phyloP scores from a whole-genome alignment of 2,888 invertebrate species.

The Panopea generosa region DNA sequence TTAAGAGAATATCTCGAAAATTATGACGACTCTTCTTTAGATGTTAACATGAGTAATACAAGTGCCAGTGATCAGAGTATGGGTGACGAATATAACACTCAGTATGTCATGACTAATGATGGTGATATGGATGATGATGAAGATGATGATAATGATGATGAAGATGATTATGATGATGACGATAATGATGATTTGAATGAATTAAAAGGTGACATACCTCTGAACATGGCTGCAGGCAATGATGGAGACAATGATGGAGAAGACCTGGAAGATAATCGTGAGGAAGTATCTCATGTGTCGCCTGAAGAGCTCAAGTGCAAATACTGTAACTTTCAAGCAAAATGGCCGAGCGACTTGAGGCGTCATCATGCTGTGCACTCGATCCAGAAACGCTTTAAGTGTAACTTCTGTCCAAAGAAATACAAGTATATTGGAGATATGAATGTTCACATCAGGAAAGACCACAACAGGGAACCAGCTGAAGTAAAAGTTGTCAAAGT shows the following conservation, averaged over 20 bases:
- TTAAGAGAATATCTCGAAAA: constrained; percentile 70
- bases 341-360: constrained; percentile 84
- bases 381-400: constrained; percentile 82
- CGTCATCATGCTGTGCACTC: constrained; percentile 84
- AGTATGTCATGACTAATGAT: constrained; percentile 14
- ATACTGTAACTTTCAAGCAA: constrained; percentile 84
- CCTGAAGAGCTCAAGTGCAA: constrained; percentile 76
- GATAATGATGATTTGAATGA: neutral
- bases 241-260: constrained; percentile 43
- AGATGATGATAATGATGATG: constrained; percentile 23
- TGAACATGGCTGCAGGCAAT: neutral
- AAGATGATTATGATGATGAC: constrained; percentile 25
- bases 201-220: neutral
- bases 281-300: constrained; percentile 29
- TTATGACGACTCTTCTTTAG: constrained; percentile 4
- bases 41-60: neutral
- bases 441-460: constrained; percentile 90
- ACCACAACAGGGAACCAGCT: constrained; percentile 86
- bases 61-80: constrained; percentile 5
- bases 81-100: neutral
- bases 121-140: constrained; percentile 37
- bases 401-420: constrained; percentile 89
- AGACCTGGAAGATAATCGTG: constrained; percentile 26
- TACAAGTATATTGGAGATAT: constrained; percentile 91
- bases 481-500: constrained; percentile 70